Evolutionary conservation across 2,888 invertebrate genomes (phyloP).

Genomic region (Glyphotaelius pellucidus): DNA sequence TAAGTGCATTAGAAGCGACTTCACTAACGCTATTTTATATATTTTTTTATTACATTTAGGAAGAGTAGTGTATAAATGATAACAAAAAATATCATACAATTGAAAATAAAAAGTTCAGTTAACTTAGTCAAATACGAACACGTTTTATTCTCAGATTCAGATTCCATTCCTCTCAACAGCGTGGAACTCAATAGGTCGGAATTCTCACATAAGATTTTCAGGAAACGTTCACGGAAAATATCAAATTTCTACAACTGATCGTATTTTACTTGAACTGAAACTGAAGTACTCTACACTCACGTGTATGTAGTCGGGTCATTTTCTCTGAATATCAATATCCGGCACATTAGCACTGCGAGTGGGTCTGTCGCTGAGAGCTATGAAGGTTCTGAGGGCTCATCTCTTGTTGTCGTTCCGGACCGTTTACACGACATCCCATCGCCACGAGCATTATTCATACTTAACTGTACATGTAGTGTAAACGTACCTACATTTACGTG

Average conservation of each 20-base stretch:
- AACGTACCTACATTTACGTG: background rate
- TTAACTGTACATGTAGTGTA: background rate
- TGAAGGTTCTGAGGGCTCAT: background rate
- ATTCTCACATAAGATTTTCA: background rate
- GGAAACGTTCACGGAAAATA: too few species aligned
- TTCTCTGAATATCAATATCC: background rate
- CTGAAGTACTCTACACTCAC: background rate
- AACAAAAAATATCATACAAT: too few species aligned
- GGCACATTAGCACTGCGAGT: background rate
- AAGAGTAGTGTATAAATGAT: too few species aligned
- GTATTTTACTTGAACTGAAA: background rate
- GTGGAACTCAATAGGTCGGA: background rate
- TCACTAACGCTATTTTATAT: too few species aligned
- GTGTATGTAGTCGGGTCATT: background rate
- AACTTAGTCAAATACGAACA: too few species aligned
- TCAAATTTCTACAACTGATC: background rate
- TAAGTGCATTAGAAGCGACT: too few species aligned
- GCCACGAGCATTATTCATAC: constrained; percentile 22
- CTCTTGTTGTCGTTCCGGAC: background rate
- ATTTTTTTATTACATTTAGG: too few species aligned
- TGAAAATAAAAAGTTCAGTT: too few species aligned
- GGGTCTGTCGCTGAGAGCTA: background rate
- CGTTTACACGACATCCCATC: background rate
- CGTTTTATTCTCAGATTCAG: background rate
- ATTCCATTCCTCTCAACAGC: background rate